Evolutionary conservation across 2,797 vertebrate species (phyloP), one percentile per base, ranked within the genome.

Genomic region (Alosa sapidissima): DNA sequence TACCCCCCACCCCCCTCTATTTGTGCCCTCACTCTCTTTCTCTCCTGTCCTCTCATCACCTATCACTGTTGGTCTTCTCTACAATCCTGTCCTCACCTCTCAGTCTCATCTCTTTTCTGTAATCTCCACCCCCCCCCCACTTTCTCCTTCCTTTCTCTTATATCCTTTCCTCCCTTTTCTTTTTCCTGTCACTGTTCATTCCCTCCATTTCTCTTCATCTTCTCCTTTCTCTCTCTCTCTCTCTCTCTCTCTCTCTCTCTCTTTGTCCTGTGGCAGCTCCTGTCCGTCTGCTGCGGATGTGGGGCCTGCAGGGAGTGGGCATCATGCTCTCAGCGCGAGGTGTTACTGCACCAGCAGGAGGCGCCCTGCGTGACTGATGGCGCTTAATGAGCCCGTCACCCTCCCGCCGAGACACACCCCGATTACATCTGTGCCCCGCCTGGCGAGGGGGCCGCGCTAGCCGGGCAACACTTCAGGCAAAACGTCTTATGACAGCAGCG

Each of bases 301-400:
- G 24, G 60, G 58, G 60, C n/a, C 60, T 62, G 60, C 60, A 89
- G 60, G 86, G 86, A 88, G 89, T 86, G 88, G 87, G 84, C 84
- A 88, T 86, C 85, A 84, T 84, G 85, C 58, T 82, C 33, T 90
- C 85, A 84, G 85, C 85, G 82, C 86, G 86, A 62, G 60, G 86
- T 68, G 88, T 91, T 91, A 87, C 87, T 87, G 87, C 85, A 88
- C 81, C 88, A 86, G 88, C 88, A 88, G 90, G 82, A 85, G 52
- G 83, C 81, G 88, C 87, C 87, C 90, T 85, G 87, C 86, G 84
- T 89, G 87, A 89, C 87, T 90, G 90, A 89, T 90, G 86, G 89
- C 84, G 88, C 88, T 89, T 91, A 91, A 91, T 91, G 91, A 91
- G 90, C 90, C 90, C 87, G 88, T 90, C 85, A 90, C 84, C 85